Percentiles rank a stretch among this genome's conserved stretches.
Evolutionary conservation across 2,797 vertebrate genomes (phyloP).

Genomic region (Huso huso): DNA sequence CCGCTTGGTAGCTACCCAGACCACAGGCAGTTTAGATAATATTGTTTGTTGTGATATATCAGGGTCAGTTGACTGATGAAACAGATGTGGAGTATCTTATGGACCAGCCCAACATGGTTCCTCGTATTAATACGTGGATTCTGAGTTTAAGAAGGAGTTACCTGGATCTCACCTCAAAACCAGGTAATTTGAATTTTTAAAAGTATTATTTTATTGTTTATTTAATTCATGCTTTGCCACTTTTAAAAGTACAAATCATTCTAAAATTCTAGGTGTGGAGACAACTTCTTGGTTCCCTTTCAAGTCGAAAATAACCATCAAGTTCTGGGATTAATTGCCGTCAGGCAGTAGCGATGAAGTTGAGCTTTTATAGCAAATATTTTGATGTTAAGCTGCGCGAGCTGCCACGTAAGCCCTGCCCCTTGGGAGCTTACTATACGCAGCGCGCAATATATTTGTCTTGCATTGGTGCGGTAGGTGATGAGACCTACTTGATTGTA

Average conservation of each 20-base stretch:
- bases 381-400: no score
- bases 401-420: no score
- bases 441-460: no score
- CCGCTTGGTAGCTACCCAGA: no score
- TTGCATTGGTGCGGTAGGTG: no score
- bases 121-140: slow-evolving; percentile 76
- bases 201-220: background rate
- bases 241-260: background rate
- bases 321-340: no score
- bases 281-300: background rate
- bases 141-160: slow-evolving; percentile 66
- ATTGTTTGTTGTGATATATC: slow-evolving; percentile 26
- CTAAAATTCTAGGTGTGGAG: background rate
- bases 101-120: slow-evolving; percentile 79
- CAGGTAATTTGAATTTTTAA: slow-evolving; percentile 42
- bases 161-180: slow-evolving; percentile 74
- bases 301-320: no score
- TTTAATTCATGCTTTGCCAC: background rate
- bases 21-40: background rate
- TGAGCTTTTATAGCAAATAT: no score
- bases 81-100: slow-evolving; percentile 81
- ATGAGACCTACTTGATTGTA: no score
- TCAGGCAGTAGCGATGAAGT: no score
- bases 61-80: slow-evolving; percentile 79
- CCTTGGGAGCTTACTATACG: no score